Percentiles rank a stretch among this genome's conserved stretches.
Conservation (phyloP, 2,113 vertebrate genomes). For the Rhinopithecus roxellana region DNA sequence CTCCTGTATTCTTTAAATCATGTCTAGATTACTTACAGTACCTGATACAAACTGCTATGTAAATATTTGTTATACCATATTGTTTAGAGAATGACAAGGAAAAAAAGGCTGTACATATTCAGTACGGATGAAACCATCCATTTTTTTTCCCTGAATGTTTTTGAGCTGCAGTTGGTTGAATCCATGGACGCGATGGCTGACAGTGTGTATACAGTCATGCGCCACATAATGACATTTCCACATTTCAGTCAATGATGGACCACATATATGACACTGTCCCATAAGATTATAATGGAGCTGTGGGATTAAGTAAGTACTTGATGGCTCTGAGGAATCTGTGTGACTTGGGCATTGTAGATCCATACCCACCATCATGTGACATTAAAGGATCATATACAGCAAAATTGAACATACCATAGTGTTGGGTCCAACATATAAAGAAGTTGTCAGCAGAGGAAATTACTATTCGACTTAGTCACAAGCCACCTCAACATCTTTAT, state of each 20-base stretch:
- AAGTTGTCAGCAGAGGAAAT: constrained; percentile 97
- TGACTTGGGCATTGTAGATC: constrained; percentile 97
- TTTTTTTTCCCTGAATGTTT: not conserved
- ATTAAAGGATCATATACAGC: constrained; percentile 98
- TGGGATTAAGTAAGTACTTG: constrained; percentile 97
- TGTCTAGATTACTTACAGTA: not conserved
- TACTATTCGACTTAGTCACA: constrained; percentile 90
- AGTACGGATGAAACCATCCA: not conserved
- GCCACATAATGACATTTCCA: no score
- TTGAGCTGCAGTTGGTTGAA: no score
- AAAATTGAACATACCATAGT: constrained; percentile 99
- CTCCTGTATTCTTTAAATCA: not conserved
- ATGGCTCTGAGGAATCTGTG: constrained; percentile 99
- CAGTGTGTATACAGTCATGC: no score
- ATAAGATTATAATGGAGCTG: no score
- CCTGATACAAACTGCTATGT: not conserved
- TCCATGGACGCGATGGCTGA: no score
- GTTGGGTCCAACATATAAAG: constrained; percentile 96
- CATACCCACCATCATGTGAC: constrained; percentile 96
- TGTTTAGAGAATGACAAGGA: not conserved
- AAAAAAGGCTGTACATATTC: not conserved
- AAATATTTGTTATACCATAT: not conserved
- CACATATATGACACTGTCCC: no score
- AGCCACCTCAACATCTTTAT: constrained; percentile 81
- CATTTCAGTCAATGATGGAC: no score